Evolutionary conservation across 1,140 invertebrate species (phyloP).

Genomic region (Bombyx mandarina): DNA sequence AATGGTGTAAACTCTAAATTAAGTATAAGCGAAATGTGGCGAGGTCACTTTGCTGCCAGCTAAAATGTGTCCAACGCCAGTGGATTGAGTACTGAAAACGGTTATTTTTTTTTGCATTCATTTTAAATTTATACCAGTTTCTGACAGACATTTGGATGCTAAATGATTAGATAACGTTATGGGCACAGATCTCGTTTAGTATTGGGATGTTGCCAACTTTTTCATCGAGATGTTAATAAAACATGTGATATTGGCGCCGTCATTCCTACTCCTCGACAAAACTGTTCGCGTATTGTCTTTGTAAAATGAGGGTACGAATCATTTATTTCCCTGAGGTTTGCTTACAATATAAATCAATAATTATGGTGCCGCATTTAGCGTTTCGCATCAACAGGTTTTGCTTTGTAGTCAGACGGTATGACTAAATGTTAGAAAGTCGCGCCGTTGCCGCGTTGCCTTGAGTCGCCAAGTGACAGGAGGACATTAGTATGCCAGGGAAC

Average conservation of each 20-base stretch:
- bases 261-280: neutral
- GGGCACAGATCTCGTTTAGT: slow-evolving; percentile 18
- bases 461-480: slow-evolving; percentile 13
- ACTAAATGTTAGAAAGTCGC: slow-evolving; percentile 24
- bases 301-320: too few species aligned
- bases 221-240: slow-evolving; percentile 53
- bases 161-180: slow-evolving; percentile 20
- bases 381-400: too few species aligned
- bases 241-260: slow-evolving; percentile 40
- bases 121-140: slow-evolving; percentile 3
- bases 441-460: neutral
- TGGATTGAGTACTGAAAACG: neutral
- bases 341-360: too few species aligned
- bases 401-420: too few species aligned
- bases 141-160: slow-evolving; percentile 23
- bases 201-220: slow-evolving; percentile 48
- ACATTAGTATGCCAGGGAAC: slow-evolving; percentile 40
- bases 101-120: slow-evolving; percentile 1
- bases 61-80: too few species aligned
- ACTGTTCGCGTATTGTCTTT: too few species aligned
- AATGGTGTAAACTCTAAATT: too few species aligned
- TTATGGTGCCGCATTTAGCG: too few species aligned
- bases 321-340: too few species aligned
- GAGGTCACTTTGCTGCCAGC: too few species aligned
- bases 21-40: too few species aligned